Conservation (phyloP, 2,888 invertebrate species). For the Onchidella celtica region DNA sequence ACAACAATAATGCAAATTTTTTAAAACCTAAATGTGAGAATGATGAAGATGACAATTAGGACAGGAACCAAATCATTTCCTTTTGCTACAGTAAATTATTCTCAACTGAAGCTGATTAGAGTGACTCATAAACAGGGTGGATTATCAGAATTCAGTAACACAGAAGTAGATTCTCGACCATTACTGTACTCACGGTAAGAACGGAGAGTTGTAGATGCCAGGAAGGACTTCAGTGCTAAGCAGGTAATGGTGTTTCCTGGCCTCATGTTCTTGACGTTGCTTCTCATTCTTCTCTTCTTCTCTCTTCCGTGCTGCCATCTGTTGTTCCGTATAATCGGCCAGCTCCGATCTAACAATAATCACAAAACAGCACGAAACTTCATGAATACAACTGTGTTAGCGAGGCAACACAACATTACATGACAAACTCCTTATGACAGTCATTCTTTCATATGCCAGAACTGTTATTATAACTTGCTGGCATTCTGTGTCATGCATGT, state of each 20-base stretch:
- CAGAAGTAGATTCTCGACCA: too few species aligned
- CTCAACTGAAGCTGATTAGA: too few species aligned
- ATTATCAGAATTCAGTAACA: too few species aligned
- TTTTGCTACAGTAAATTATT: too few species aligned
- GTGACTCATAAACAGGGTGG: too few species aligned
- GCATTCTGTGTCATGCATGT: too few species aligned
- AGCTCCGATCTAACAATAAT: conserved; percentile 75
- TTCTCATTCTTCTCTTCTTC: conserved; percentile 67
- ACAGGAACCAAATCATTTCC: too few species aligned
- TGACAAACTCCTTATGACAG: too few species aligned
- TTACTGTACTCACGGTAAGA: conserved; percentile 70
- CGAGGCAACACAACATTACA: not conserved
- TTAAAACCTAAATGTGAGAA: too few species aligned
- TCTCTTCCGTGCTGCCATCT: conserved; percentile 63
- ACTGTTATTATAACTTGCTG: not conserved
- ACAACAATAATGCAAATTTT: too few species aligned
- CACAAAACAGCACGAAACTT: too few species aligned
- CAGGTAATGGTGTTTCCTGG: conserved; percentile 76
- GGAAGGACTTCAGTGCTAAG: conserved; percentile 78
- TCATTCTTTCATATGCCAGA: not conserved
- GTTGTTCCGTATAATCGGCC: conserved; percentile 75
- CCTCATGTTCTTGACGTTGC: conserved; percentile 62
- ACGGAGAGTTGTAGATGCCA: conserved; percentile 79
- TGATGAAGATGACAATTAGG: too few species aligned
- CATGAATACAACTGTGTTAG: not conserved